Evolutionary conservation across 2,113 vertebrate genomes (phyloP), one percentile per base, ranked within the genome.

Genomic region (Oryzias melastigma): DNA sequence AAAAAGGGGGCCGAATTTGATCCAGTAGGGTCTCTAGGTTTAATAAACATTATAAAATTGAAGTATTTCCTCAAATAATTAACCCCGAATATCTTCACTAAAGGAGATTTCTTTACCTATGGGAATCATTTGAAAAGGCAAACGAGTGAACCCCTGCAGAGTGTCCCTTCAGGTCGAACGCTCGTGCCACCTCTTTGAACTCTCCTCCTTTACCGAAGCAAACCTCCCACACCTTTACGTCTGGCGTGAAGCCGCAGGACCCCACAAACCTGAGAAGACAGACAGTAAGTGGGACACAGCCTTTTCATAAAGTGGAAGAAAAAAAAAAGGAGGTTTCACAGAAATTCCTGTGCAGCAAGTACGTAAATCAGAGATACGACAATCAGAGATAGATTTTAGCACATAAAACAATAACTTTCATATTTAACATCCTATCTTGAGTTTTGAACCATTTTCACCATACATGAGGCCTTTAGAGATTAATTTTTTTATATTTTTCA

Each of bases 161-260:
- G 67, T 98, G 96, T 19, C 97, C 96, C 78, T 98, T 98, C 63
- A 99, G 82, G 58, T 98, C 96, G 46, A 98, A 99, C 0, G 96
- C 96, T 65, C 95, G 91, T 4, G 68, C 49, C 24, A 97, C 95
- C 60, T 98, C 97, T 58, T 65, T 93, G 84, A 98, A 98, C 14
- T 95, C 94, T 12, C 96, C 95, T 0, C 88, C 89, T 81, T 97
- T 98, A 35, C 85, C 83, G 49, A 97, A 98, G 85, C 93, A 95
- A 43, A 99, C 91, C 63, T 98, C 97, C 96, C 97, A 99, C 46
- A 99, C 92, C 76, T 99, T 98, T 50, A 98, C 97, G 0, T 98
- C 96, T 0, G 95, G 94, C 4, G 96, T 99, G 62, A 98, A 98
- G 51, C 97, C 97, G 42, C 97, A 98, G 0, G 95, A 96, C 0